Evolutionary conservation across 1,140 invertebrate genomes (phyloP), one percentile per base, ranked within the genome.

Genomic region (Xylocopa sonorina): DNA sequence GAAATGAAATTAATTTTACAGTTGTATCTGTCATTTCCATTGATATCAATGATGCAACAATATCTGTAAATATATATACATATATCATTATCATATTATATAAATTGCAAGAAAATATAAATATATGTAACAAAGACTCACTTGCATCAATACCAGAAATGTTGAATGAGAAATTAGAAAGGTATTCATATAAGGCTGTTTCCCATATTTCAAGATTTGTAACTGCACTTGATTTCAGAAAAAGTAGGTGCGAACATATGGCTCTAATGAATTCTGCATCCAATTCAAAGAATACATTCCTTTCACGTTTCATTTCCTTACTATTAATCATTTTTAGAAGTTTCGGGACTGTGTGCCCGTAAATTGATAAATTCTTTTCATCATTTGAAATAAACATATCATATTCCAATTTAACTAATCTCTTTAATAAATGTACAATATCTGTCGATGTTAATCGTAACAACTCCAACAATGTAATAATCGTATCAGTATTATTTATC

Each of bases 111-210:
- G 0, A 48, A 46, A n/a, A n/a, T n/a, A n/a, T n/a, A n/a, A n/a
- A n/a, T n/a, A n/a, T n/a, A n/a, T 2, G 57, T 4, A 60, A n/a
- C 21, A 27, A 32, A 51, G 14, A 68, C 18, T 84, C 76, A 90
- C 90, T 78, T 32, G 85, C 87, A 71, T 92, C 89, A 48, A 96
- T 89, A 24, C 84, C 81, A 3, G 83, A 80, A 24, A 94, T 91
- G 75, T 93, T 92, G 79, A 94, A 93, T 71, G 95, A 94, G 91
- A 94, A 95, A 48, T 90, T 92, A 51, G 92, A 82, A 38, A 96
- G 92, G 89, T 95, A 96, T 68, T 91, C 84, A 48, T 93, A 84
- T 12, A 96, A 87, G 51, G 91, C 84, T 18, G 86, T 88, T 87
- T 95, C 95, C 87, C 95, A 91, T 29, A 89, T 88, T 9, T 93